Conservation (phyloP, 1,140 invertebrate species). For the Nephotettix cincticeps region DNA sequence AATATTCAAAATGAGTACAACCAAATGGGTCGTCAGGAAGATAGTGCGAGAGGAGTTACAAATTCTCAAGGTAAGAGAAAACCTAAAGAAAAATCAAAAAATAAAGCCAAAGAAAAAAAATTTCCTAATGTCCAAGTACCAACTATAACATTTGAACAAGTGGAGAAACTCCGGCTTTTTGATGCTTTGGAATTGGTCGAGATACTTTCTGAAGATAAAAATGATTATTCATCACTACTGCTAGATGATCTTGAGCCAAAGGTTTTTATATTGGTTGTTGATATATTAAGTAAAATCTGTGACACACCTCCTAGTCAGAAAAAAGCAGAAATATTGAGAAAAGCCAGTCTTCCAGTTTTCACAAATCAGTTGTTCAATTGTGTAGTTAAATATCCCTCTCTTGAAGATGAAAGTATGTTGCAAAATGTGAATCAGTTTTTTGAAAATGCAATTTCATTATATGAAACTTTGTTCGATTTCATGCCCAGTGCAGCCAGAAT, state of each 20-base stretch:
- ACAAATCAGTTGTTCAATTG: neutral
- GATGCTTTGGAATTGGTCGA: neutral
- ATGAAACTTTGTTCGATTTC: neutral
- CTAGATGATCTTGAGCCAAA: neutral
- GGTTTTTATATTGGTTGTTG: neutral
- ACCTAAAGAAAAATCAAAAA: constrained; percentile 5
- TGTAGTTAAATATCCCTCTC: neutral
- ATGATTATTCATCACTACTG: neutral
- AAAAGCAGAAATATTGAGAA: neutral
- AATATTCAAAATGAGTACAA: too few relatives aligned
- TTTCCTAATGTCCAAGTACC: too few relatives aligned
- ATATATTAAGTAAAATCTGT: constrained; percentile 8
- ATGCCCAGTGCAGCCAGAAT: neutral
- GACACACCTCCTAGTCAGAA: neutral
- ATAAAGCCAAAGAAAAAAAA: too few relatives aligned
- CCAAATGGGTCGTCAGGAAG: too few relatives aligned
- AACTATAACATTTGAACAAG: neutral
- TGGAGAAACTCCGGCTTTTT: neutral
- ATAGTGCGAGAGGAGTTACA: too few relatives aligned
- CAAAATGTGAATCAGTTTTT: constrained; percentile 9
- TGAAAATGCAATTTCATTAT: neutral
- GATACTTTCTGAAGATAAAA: neutral
- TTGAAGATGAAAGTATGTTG: neutral
- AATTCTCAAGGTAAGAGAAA: too few relatives aligned
- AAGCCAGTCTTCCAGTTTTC: neutral